A percentile compares a stretch with the other conserved stretches of the same genome.
These are phyloP conservation scores for Paradoxurus hermaphroditus DNA, from an alignment of 2,113 vertebrate genomes.

Conservation along the genomic window DNA sequence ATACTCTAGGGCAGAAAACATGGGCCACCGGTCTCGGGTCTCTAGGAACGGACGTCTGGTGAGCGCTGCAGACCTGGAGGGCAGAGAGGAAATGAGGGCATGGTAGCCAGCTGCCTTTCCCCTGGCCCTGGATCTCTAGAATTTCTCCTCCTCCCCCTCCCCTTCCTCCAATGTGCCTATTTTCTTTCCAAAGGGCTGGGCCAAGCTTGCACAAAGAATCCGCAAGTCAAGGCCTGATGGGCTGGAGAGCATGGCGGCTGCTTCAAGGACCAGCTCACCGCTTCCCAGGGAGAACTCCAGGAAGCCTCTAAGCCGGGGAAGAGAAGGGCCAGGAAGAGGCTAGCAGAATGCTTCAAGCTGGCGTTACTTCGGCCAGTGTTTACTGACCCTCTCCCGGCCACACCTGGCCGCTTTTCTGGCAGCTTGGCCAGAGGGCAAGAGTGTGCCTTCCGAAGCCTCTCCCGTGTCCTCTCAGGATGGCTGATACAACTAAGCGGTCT, in stretches of 20 bases:
- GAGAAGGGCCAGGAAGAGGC: not conserved
- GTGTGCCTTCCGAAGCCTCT: not conserved
- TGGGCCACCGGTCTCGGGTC: not conserved
- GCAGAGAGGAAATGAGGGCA: not conserved
- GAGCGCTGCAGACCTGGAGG: not conserved
- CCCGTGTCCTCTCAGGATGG: not conserved
- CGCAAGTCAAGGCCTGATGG: not conserved
- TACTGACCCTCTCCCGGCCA: not conserved
- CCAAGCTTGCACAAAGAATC: not conserved
- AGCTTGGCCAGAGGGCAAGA: not conserved
- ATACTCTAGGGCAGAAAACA: not conserved
- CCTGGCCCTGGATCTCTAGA: not conserved
- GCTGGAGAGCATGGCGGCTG: not conserved
- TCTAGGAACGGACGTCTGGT: not conserved
- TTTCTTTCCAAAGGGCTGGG: conserved; percentile 5
- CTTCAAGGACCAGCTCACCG: not conserved
- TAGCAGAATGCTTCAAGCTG: not conserved
- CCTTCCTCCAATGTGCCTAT: not conserved
- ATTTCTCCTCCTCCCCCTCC: not conserved
- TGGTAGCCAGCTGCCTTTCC: not conserved
- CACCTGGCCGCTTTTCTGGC: conserved; percentile 6
- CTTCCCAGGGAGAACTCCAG: not conserved
- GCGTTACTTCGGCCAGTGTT: not conserved
- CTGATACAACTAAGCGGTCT: not conserved
- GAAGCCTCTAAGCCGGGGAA: not conserved